Base-by-base conservation (phyloP, 2,888 invertebrate species). In the Cylloceria caligata region DNA sequence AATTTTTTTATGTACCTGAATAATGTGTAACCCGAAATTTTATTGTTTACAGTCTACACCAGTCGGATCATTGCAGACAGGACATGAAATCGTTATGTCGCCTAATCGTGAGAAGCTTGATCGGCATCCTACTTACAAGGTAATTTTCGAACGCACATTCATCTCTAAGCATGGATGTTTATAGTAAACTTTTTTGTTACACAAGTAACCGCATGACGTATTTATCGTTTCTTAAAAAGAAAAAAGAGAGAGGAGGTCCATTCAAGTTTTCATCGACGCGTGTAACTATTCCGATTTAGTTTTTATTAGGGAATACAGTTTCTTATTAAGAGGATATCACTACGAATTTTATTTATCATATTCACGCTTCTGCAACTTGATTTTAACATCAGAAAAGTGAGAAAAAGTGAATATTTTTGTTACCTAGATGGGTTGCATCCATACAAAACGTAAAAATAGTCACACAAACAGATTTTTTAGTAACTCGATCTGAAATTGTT, bases 51-150 rank as follows among this genome's bases (percentile, higher is more conserved):
- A 98, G 98, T 97, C 97, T 87, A 98, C 98, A 85, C 98, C 98
- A 83, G 97, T 98, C 91, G 97, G 97, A 91, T 98, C 98, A 68
- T 94, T 98, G 91, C 97, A 97, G 94, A 97, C 98, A 87, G 97
- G 96, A 89, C 98, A 98, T 93, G 98, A 98, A 94, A 96, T 97
- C 87, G 96, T 98, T 87, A 96, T 97, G 88, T 98, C 98, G 89
- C 98, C 98, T 87, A 97, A 97, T 93, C 95, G 97, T 91, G 98
- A 97, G 65, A 83, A 83, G 21, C 60, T 80, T 52, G 83, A 86
- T 93, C 95, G 97, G 93, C 96, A 97, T 94, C 95, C 95, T 90
- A 94, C 96, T 93, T 96, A 96, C 93, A 97, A 97, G 96, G 97
- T 97, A 94, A 90, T 85, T 84, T 81, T 79, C 55, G 36, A 34